Base-by-base conservation (phyloP, 2,888 invertebrate genomes). In the Saturnia pavonia region DNA sequence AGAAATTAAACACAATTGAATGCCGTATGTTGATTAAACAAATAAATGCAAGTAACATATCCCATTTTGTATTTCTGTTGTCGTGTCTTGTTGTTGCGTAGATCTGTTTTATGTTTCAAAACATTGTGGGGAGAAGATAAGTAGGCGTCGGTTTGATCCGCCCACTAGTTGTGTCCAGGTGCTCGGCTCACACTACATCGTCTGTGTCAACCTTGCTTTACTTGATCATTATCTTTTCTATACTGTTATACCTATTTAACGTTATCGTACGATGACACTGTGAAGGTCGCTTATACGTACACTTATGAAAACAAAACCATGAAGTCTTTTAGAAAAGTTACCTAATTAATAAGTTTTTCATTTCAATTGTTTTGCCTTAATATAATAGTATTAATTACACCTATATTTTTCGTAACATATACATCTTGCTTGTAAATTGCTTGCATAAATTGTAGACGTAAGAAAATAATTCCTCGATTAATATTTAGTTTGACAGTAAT, bases 131-230 rank as follows among this genome's bases (percentile, higher is more conserved):
- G 78, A 78, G 74, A 75, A 79, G 80, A 82, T 83, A 86, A 85
- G 90, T 88, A 88, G 87, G 83, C 84, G 82, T 82, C 78, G 81
- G 83, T 77, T 78, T 77, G 79, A 81, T 84, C 87, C 89, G 85
- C 92, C 90, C 88, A 90, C 91, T 84, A 82, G 78, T 82, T 87
- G 87, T 88, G 87, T 86, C 90, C 89, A 90, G 90, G 88, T 90
- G 90, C 82, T 40, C 48, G 45, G 48, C 60, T 63, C 67, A 69
- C 71, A 72, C 74, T 71, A 76, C 76, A 66, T 70, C 74, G 72
- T 72, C 77, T 77, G 73, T 83, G 86, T 84, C 88, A 86, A 86
- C 85, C 82, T 83, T 80, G 81, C 76, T 80, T 83, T 83, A 83
- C 82, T 84, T 84, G 80, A 84, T 79, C 84, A 85, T 85, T 82